A percentile compares a stretch with the other conserved stretches of the same genome.
phyloP scores from a whole-genome alignment of 2,797 vertebrate species.

The Telmatherina bonti region DNA sequence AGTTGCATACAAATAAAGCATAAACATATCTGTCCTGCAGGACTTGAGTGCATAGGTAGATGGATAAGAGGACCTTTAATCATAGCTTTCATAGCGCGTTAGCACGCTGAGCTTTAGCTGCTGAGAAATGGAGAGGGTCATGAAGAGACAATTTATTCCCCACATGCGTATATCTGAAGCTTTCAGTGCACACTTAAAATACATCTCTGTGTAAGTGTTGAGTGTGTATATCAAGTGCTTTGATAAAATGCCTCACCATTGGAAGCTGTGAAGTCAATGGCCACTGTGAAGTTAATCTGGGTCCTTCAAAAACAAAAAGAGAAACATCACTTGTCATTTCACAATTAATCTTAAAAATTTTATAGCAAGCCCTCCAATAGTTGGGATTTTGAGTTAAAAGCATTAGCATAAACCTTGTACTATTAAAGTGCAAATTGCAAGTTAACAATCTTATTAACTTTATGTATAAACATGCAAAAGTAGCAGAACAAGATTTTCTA shows the following conservation, averaged over 20 bases:
- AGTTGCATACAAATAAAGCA: conserved; percentile 26
- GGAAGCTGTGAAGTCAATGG: conserved; percentile 99
- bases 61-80: conserved; percentile 59
- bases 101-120: conserved; percentile 51
- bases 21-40: conserved; percentile 22
- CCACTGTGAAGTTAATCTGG: conserved; percentile 99
- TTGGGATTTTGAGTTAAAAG: not conserved
- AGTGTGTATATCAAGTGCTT: conserved; percentile 15
- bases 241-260: conserved; percentile 88
- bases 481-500: not conserved
- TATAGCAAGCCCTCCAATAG: not conserved
- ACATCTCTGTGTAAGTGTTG: conserved; percentile 4
- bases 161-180: conserved; percentile 73
- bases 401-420: not conserved
- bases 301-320: conserved; percentile 87
- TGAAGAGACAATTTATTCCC: conserved; percentile 63
- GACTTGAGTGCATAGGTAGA: conserved; percentile 33
- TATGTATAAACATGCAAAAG: not conserved
- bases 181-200: not conserved
- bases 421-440: not conserved
- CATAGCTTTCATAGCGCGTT: conserved; percentile 53
- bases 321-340: conserved; percentile 44
- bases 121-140: conserved; percentile 64
- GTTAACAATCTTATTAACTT: not conserved
- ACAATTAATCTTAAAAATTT: not conserved